These are phyloP conservation scores for Calliphora vicina DNA, from an alignment of 1,140 invertebrate genomes.

Conservation along the genomic window DNA sequence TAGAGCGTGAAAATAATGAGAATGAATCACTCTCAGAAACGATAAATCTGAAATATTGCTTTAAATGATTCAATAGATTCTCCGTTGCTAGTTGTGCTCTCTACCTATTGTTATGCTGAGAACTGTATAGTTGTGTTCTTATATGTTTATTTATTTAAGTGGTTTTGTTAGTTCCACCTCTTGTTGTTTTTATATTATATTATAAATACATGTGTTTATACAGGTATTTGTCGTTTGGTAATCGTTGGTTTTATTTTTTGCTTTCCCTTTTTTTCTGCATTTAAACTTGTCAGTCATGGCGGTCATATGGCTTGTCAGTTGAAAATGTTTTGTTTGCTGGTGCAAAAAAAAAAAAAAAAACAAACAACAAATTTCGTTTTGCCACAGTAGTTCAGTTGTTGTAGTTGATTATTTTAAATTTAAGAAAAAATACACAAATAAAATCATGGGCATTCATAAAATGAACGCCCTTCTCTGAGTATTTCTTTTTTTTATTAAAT, in stretches of 20 bases:
- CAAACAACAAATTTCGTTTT: background rate
- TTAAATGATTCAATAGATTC: too few relatives aligned
- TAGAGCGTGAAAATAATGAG: too few relatives aligned
- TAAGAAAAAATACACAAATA: background rate
- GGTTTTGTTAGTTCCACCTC: too few relatives aligned
- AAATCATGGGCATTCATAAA: too few relatives aligned
- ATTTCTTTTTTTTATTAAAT: background rate
- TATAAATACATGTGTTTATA: background rate
- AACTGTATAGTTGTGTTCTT: too few relatives aligned
- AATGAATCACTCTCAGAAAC: too few relatives aligned
- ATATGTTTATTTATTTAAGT: too few relatives aligned
- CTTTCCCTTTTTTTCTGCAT: background rate
- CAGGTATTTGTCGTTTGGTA: background rate
- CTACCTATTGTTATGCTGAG: too few relatives aligned
- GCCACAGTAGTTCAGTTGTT: background rate
- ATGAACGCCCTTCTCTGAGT: background rate
- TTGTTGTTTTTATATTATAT: background rate
- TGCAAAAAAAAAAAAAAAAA: background rate
- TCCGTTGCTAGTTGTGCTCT: too few relatives aligned
- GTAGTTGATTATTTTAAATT: too few relatives aligned
- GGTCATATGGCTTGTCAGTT: background rate
- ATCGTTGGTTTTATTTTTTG: background rate
- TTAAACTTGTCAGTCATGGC: constrained; percentile 1
- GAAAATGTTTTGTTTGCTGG: background rate
- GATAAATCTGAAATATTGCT: too few relatives aligned